These are phyloP conservation scores for Aptenodytes forsteri DNA, from an alignment of 2,113 vertebrate genomes.

Conservation along the genomic window DNA sequence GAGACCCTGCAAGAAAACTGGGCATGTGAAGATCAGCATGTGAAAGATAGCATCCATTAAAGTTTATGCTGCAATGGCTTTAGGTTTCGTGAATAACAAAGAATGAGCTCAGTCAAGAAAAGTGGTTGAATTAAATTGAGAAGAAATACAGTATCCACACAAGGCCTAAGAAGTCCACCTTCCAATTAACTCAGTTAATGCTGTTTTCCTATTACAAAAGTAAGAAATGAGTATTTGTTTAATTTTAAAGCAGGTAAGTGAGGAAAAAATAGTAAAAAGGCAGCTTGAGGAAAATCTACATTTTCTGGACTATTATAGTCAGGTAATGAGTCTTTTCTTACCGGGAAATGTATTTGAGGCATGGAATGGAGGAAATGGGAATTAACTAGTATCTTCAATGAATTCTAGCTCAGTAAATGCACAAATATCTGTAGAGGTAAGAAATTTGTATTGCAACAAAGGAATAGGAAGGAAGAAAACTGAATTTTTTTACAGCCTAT, in stretches of 20 bases:
- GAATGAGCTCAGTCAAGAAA: conserved; percentile 23
- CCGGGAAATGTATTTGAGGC: background rate
- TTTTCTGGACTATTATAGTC: background rate
- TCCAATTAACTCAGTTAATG: background rate
- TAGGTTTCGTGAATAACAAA: conserved; percentile 53
- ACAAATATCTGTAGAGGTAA: background rate
- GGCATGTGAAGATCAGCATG: conserved; percentile 29
- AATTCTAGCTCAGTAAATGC: background rate
- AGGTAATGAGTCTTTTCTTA: background rate
- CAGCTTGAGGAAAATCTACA: background rate
- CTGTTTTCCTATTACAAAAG: background rate
- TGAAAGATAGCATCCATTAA: conserved; percentile 49
- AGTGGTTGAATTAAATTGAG: background rate
- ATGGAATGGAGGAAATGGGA: background rate
- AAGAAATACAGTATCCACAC: background rate
- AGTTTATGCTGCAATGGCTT: conserved; percentile 37
- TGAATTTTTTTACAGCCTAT: background rate
- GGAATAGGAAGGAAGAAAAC: background rate
- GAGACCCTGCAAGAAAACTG: background rate
- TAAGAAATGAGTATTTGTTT: background rate
- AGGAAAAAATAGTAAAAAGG: background rate
- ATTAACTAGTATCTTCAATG: background rate
- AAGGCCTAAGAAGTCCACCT: background rate
- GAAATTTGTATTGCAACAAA: background rate
- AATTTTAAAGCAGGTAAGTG: background rate